Evolutionary conservation across 2,113 vertebrate genomes (phyloP), one percentile per base, ranked within the genome.

Genomic region (Merops nubicus): DNA sequence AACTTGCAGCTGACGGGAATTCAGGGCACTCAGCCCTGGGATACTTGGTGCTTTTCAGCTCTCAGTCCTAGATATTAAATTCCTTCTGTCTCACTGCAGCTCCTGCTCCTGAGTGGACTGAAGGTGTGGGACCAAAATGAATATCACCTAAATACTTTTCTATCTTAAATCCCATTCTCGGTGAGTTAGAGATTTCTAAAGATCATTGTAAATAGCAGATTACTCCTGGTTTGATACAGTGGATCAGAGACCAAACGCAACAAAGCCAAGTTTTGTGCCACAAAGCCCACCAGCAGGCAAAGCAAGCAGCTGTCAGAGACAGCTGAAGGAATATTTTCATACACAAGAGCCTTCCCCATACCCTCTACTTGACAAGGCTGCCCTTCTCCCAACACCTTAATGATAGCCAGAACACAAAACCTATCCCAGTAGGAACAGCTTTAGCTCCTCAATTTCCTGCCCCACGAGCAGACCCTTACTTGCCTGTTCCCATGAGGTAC

Each of bases 251-350:
- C 20, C 79, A 89, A 70, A 77, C 8, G 15, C 50, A 74, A 17
- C 40, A 88, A 73, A 80, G 67, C 33, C 42, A 45, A 80, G 25
- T 36, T 15, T 70, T 63, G 68, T 70, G 51, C 70, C 9, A 15
- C 59, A 84, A 84, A 95, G 77, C 36, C 56, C 53, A 75, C 13
- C 25, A 47, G 34, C 2, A 72, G 42, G 38, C 29, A 76, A 64
- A 88, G 42, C 33, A 79, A 54, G 59, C 95, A 95, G 92, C 95
- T 97, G 96, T 92, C 72, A 54, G 57, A 28, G 63, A 96, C 93
- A 97, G 95, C 90, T 97, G 95, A 90, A 70, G n/a, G 80, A 92
- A 28, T 95, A 92, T 70, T 89, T 93, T 95, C 54, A 47, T 63
- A 16, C 6, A 19, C 33, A 74, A 91, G 18, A 67, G 38, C 51